Evolutionary conservation across 2,113 vertebrate genomes (phyloP).

Genomic region (Mastomys natalensis): DNA sequence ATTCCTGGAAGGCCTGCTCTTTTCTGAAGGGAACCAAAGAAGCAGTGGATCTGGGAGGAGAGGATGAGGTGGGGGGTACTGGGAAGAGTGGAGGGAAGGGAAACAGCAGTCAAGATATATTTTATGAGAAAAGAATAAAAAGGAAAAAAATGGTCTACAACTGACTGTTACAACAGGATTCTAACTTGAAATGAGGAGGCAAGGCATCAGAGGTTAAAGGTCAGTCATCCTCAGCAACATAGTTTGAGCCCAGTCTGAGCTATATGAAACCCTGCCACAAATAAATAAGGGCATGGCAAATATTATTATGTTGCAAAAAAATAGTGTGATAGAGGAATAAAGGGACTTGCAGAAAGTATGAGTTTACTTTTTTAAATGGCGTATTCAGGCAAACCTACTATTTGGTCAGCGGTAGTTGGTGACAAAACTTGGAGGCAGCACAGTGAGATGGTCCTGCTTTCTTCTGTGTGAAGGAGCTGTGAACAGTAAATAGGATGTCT

Average conservation of each 20-base stretch:
- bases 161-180: neutral
- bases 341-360: neutral
- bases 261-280: neutral
- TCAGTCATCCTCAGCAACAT: neutral
- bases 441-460: neutral
- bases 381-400: neutral
- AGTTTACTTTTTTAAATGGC: neutral
- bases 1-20: neutral
- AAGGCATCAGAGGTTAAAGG: neutral
- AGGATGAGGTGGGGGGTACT: fast-evolving
- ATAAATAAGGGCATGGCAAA: neutral
- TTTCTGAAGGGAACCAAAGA: neutral
- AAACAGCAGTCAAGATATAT: no score
- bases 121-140: neutral
- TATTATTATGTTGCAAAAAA: neutral
- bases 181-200: no score
- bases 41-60: neutral
- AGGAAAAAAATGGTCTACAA: neutral
- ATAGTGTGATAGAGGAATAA: neutral
- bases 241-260: neutral
- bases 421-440: neutral
- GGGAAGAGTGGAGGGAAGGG: neutral
- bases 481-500: neutral
- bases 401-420: neutral
- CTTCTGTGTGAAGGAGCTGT: neutral